phyloP scores from a whole-genome alignment of 64 coral and sea anemone genomes.

The Catalaphyllia jardinei region DNA sequence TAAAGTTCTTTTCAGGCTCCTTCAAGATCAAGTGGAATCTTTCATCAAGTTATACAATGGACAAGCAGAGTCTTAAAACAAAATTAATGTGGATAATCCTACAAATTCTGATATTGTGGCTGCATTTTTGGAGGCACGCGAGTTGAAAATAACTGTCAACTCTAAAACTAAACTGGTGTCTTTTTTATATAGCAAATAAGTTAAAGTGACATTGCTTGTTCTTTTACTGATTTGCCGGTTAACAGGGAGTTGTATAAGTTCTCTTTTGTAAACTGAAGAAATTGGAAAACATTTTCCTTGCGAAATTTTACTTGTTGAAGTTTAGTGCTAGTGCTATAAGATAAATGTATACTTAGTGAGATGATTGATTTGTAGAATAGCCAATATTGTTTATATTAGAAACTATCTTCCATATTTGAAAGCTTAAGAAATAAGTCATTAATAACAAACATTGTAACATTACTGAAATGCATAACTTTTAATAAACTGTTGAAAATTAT shows the following conservation, averaged over 20 bases:
- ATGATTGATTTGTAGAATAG: too few species aligned
- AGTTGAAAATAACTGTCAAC: slow-evolving; percentile 1
- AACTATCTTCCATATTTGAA: not conserved
- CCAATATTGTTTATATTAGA: not conserved
- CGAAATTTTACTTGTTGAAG: not conserved
- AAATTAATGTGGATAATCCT: not conserved
- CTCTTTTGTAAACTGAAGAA: too few species aligned
- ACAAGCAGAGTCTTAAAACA: not conserved
- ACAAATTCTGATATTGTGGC: not conserved
- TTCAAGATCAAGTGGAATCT: not conserved
- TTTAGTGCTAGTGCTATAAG: not conserved
- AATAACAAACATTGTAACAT: too few species aligned
- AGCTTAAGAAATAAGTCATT: not conserved
- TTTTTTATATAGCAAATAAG: not conserved
- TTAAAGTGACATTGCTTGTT: not conserved
- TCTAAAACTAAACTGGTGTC: not conserved
- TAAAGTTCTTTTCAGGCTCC: not conserved
- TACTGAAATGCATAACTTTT: too few species aligned
- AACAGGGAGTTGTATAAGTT: too few species aligned
- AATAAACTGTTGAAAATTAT: too few species aligned
- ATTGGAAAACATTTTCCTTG: not conserved
- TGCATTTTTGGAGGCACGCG: not conserved
- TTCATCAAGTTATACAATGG: not conserved
- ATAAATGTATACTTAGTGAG: not conserved
- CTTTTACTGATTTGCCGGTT: not conserved